These are phyloP conservation scores for Drosophila santomea DNA, from an alignment of 1,140 invertebrate species.

Conservation along the genomic window DNA sequence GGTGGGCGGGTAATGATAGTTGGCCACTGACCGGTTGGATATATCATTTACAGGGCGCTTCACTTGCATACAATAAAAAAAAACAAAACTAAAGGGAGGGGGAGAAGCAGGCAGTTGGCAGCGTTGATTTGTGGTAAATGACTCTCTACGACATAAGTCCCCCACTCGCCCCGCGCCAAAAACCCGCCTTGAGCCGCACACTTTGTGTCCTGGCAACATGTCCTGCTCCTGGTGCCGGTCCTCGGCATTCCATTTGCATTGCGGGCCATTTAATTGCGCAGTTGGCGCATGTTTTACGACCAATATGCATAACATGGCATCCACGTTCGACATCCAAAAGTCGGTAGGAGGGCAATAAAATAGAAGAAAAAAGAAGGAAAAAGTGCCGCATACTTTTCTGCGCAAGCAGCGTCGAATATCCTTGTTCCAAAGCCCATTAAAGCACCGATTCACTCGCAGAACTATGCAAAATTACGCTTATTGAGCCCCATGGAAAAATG, in stretches of 20 bases:
- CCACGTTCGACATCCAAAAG: conserved; percentile 35
- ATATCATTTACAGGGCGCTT: conserved; percentile 42
- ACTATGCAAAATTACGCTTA: conserved; percentile 67
- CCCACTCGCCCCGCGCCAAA: not conserved
- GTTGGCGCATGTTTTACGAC: conserved; percentile 73
- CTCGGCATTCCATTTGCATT: conserved; percentile 56
- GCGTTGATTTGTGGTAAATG: conserved; percentile 57
- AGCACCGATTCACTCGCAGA: conserved; percentile 20
- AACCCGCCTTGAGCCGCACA: conserved; percentile 8
- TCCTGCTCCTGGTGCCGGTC: conserved; percentile 28
- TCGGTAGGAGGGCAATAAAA: not conserved
- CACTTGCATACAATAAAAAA: conserved; percentile 5
- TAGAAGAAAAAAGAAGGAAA: too few species aligned
- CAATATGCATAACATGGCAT: conserved; percentile 51
- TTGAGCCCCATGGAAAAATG: conserved; percentile 19
- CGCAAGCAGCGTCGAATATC: conserved; percentile 32
- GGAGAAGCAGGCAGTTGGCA: conserved; percentile 4
- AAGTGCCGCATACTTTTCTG: conserved; percentile 41
- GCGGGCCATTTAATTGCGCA: conserved; percentile 74
- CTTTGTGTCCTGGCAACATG: conserved; percentile 10
- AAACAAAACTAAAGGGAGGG: not conserved
- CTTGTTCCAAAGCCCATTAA: conserved; percentile 27
- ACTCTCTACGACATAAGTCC: conserved; percentile 2
- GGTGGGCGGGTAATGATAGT: conserved; percentile 29
- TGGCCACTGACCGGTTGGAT: conserved; percentile 21